Percentiles rank a stretch among this genome's conserved stretches.
Evolutionary conservation across 2,113 vertebrate genomes (phyloP).

Genomic region (Psettodes erumei): DNA sequence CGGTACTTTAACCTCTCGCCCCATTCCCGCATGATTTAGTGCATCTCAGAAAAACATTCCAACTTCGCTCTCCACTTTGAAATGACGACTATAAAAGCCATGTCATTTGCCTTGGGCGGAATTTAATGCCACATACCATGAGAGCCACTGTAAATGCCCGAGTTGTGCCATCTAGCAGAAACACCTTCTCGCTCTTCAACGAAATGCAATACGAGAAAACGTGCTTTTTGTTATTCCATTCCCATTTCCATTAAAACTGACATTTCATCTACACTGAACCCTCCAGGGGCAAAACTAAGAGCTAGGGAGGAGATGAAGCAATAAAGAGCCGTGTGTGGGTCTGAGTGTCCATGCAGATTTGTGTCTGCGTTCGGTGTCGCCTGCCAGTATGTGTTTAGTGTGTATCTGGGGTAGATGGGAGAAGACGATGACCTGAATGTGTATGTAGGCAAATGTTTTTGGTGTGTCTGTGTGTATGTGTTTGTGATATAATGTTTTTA

Average conservation of each 20-base stretch:
- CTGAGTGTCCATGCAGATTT: constrained; percentile 43
- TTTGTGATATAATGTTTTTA: constrained; percentile 65
- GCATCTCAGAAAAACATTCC: constrained; percentile 34
- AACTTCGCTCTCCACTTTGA: constrained; percentile 47
- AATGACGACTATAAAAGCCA: constrained; percentile 70
- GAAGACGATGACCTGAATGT: constrained; percentile 58
- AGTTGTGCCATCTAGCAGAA: constrained; percentile 75
- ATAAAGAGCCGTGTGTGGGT: constrained; percentile 63
- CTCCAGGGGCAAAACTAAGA: constrained; percentile 82
- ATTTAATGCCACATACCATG: constrained; percentile 73
- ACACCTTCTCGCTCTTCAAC: constrained; percentile 64
- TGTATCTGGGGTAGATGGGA: constrained; percentile 28
- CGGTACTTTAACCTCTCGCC: constrained; percentile 41
- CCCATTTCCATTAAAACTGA: constrained; percentile 89
- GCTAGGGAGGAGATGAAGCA: constrained; percentile 77
- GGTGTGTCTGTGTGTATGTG: constrained; percentile 13
- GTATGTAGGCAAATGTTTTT: constrained; percentile 42
- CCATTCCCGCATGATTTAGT: constrained; percentile 59
- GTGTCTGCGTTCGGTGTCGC: constrained; percentile 33
- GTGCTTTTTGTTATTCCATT: constrained; percentile 86
- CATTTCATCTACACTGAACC: constrained; percentile 87
- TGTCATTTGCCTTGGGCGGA: constrained; percentile 63
- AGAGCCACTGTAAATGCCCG: constrained; percentile 60
- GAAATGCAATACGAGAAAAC: constrained; percentile 69
- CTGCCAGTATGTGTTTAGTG: constrained; percentile 41